A percentile compares a stretch with the other conserved stretches of the same genome.
phyloP scores from a whole-genome alignment of 2,797 vertebrate species.

The Xenentodon cancila region DNA sequence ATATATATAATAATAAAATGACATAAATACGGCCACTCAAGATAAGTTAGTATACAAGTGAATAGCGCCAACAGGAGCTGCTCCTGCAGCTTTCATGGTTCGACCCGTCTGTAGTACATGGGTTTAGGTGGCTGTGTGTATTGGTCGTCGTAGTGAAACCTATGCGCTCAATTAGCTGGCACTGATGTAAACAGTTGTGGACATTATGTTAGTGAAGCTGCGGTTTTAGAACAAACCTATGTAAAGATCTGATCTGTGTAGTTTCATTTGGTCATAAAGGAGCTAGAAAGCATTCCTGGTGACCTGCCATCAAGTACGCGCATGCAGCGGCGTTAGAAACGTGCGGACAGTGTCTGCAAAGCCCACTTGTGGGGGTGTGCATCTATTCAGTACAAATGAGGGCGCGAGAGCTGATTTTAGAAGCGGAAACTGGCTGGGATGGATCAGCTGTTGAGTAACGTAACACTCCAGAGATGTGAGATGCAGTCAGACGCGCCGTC shows the following conservation, averaged over 20 bases:
- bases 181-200: slow-evolving; percentile 34
- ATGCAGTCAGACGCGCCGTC: too few relatives aligned
- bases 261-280: not conserved
- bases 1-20: too few relatives aligned
- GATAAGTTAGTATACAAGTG: too few relatives aligned
- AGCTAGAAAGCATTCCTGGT: not conserved
- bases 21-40: too few relatives aligned
- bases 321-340: not conserved
- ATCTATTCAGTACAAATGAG: too few relatives aligned
- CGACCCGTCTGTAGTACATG: slow-evolving; percentile 29
- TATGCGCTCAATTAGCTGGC: slow-evolving; percentile 20
- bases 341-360: not conserved
- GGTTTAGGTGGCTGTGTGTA: slow-evolving; percentile 31
- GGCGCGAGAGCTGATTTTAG: too few relatives aligned
- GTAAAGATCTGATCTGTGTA: slow-evolving; percentile 3
- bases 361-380: not conserved
- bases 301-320: not conserved
- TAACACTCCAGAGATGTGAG: too few relatives aligned
- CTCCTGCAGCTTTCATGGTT: slow-evolving; percentile 14
- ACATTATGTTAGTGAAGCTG: slow-evolving; percentile 27
- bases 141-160: slow-evolving; percentile 36
- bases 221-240: slow-evolving; percentile 6
- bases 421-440: too few relatives aligned
- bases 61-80: slow-evolving; percentile 25
- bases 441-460: too few relatives aligned